Conservation (phyloP, 2,888 invertebrate species). For the Chloroclysta siterata region DNA sequence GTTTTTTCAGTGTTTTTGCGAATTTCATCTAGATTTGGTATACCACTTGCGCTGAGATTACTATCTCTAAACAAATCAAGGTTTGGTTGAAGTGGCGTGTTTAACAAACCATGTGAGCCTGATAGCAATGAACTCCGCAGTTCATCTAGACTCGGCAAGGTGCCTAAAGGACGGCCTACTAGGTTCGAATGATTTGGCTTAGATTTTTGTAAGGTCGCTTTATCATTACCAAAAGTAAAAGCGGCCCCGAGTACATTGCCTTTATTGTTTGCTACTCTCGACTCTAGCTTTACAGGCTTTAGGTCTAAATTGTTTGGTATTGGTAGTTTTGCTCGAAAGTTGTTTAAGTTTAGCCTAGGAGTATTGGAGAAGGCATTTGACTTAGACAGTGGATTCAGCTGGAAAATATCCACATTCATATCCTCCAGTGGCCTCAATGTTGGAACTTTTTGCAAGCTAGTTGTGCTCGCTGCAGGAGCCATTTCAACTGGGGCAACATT, state of each 20-base stretch:
- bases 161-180: constrained; percentile 39
- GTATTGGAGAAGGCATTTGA: constrained; percentile 37
- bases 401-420: constrained; percentile 55
- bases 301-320: constrained; percentile 55
- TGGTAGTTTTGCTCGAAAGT: constrained; percentile 57
- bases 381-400: constrained; percentile 47
- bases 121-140: constrained; percentile 35
- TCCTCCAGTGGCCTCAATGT: constrained; percentile 48
- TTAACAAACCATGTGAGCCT: constrained; percentile 43
- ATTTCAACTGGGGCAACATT: constrained; percentile 44
- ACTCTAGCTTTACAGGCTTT: constrained; percentile 56
- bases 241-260: constrained; percentile 49
- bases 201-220: constrained; percentile 25
- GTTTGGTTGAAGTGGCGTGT: constrained; percentile 44
- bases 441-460: constrained; percentile 42
- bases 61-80: constrained; percentile 41
- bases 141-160: constrained; percentile 48
- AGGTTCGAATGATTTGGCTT: constrained; percentile 35
- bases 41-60: constrained; percentile 17
- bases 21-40: constrained; percentile 51
- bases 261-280: constrained; percentile 49
- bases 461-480: constrained; percentile 50
- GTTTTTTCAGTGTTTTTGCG: constrained; percentile 55
- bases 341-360: constrained; percentile 53
- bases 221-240: constrained; percentile 47